Evolutionary conservation across 2,888 invertebrate species (phyloP).

Genomic region (Lutraria lutraria): DNA sequence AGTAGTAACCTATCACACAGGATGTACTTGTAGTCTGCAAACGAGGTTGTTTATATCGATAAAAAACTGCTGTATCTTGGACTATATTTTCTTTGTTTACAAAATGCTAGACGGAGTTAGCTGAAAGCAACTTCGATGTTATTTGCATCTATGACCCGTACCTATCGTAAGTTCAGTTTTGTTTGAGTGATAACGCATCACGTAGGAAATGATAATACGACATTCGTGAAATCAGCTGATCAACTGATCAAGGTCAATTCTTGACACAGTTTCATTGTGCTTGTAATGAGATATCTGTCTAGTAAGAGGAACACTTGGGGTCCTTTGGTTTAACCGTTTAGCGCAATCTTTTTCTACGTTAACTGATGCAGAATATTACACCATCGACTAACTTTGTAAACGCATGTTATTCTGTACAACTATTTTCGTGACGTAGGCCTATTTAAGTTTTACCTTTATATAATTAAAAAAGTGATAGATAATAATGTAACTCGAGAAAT

Average conservation of each 20-base stretch:
- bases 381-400: too few relatives aligned
- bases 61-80: neutral
- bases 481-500: neutral
- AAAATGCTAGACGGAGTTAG: slow-evolving; percentile 35
- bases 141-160: slow-evolving; percentile 13
- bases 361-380: too few relatives aligned
- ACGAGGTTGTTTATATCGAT: slow-evolving; percentile 39
- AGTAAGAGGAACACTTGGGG: too few relatives aligned
- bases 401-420: neutral
- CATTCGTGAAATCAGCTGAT: slow-evolving; percentile 28
- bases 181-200: neutral
- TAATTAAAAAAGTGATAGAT: neutral
- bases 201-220: neutral
- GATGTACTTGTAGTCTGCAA: slow-evolving; percentile 21
- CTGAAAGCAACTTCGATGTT: slow-evolving; percentile 8
- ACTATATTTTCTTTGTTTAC: slow-evolving; percentile 4
- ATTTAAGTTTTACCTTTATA: slow-evolving; percentile 4
- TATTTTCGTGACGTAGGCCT: neutral
- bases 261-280: neutral
- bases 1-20: neutral
- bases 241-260: slow-evolving; percentile 36
- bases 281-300: neutral
- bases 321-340: too few relatives aligned
- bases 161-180: neutral
- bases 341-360: too few relatives aligned